Evolutionary conservation across 2,888 invertebrate species (phyloP).

Genomic region (Sepiola atlantica): DNA sequence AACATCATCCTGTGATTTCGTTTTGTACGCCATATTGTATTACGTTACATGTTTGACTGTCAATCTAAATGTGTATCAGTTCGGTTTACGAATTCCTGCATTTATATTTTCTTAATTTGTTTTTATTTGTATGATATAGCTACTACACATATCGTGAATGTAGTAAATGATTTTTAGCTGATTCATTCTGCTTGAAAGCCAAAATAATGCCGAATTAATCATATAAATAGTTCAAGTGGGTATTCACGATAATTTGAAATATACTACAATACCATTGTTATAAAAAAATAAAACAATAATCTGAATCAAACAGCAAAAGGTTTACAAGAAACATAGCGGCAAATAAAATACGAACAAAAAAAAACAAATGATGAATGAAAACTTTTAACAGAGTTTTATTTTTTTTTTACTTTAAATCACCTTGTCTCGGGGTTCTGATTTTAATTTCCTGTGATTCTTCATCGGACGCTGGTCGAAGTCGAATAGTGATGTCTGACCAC

Average conservation of each 20-base stretch:
- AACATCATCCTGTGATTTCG: too few species aligned
- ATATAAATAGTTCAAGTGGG: not conserved
- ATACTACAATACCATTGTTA: not conserved
- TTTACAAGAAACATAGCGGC: not conserved
- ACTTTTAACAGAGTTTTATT: not conserved
- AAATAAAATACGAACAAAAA: not conserved
- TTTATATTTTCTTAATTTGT: too few species aligned
- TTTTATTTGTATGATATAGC: too few species aligned
- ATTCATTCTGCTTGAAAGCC: too few species aligned
- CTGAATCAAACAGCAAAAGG: not conserved
- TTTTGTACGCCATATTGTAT: too few species aligned
- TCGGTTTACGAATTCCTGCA: too few species aligned
- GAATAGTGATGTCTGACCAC: not conserved
- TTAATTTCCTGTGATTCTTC: slow-evolving; percentile 8
- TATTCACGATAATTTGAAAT: not conserved
- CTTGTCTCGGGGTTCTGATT: not conserved
- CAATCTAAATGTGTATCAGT: too few species aligned
- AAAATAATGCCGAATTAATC: not conserved
- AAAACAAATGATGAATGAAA: not conserved
- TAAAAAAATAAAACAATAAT: not conserved
- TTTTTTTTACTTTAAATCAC: not conserved
- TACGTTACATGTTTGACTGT: too few species aligned
- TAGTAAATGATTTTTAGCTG: too few species aligned
- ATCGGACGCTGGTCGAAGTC: not conserved
- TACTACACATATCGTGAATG: too few species aligned